Base-by-base conservation (phyloP, 2,888 invertebrate genomes). In the Sialis lutaria region DNA sequence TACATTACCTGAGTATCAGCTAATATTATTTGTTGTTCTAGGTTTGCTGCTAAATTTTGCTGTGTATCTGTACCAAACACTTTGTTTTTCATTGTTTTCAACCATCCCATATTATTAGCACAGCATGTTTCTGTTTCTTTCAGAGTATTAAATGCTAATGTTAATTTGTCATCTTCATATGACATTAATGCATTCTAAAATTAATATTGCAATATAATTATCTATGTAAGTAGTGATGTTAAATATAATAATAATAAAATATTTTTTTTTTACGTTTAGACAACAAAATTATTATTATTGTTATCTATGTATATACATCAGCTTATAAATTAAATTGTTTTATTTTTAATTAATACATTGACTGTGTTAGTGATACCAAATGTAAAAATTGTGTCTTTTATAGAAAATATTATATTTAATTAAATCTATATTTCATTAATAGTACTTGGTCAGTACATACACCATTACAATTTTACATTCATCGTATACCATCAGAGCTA, bases 121-220 rank as follows among this genome's bases (percentile, higher is more conserved):
- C 78, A 78, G 53, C 70, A 64, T 52, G 68, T 69, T 57, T 79
- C 79, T 49, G 77, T 72, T 52, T 76, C 75, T 52, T 71, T 72
- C 34, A 81, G 60, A 6, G 69, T 63, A 46, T 67, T 59, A 50
- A 72, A 64, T 2, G 79, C 77, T 51, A 70, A 64, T 31, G 67
- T 66, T 31, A 81, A 65, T 60, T 76, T 77, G 37, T 77, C 77
- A 13, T 79, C 77, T 60, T 81, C 80, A 59, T 77, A 79, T 7
- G 77, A 76, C 74, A 80, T 78, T 45, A 80, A 57, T 1, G 79
- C 79, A 64, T 79, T 77, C 79, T 79, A 55, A 41, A 64, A 63
- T 47, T 45, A 47, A 52, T 22, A 22, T 42, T 22, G 12, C 8
- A 22, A 22, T 22, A 22, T 22, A 22, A 4, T 22, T 22, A 22